Base-by-base conservation (phyloP, 2,888 invertebrate species). In the Fissipunctia ypsillon region DNA sequence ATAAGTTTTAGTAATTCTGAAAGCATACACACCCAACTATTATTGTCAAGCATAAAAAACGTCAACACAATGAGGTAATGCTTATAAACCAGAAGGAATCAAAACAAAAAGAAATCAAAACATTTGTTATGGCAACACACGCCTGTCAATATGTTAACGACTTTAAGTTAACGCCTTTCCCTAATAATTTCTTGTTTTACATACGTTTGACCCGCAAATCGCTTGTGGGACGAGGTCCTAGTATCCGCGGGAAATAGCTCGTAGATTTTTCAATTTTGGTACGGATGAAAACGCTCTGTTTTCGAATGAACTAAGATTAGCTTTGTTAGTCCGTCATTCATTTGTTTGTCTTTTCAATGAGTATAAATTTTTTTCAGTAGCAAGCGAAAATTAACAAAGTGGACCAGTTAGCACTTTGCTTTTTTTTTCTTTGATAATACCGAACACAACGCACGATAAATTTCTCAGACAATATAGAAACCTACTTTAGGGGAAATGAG, bases 101-200 rank as follows among this genome's bases (percentile, higher is more conserved):
- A 80, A 83, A 87, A 86, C 84, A 84, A 81, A 87, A 87, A 84
- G 87, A 84, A 86, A 89, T 80, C 83, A 80, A 88, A 86, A 85
- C 81, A 84, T 73, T 80, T 88, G 88, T 90, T 90, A 91, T 92
- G 90, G 91, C 91, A 88, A 88, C 87, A 87, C 89, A 88, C 85
- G 87, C 89, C 90, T 91, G 92, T 93, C 93, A 91, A 91, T 89
- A 90, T 85, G 86, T 87, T 84, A 85, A 87, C 86, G 87, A 85
- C 87, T 78, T 74, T 45, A 73, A 85, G 78, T 86, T 87, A 85
- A 84, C 84, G 78, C 87, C 80, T 88, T 88, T 84, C 76, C 80
- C 79, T 87, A 87, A 86, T 85, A 85, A 83, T 86, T 88, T 87
- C 85, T 88, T 84, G 87, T 88, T 87, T 87, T 82, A 86, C 86